Conservation (phyloP, 2,888 invertebrate species). For the Ligdia adustata region DNA sequence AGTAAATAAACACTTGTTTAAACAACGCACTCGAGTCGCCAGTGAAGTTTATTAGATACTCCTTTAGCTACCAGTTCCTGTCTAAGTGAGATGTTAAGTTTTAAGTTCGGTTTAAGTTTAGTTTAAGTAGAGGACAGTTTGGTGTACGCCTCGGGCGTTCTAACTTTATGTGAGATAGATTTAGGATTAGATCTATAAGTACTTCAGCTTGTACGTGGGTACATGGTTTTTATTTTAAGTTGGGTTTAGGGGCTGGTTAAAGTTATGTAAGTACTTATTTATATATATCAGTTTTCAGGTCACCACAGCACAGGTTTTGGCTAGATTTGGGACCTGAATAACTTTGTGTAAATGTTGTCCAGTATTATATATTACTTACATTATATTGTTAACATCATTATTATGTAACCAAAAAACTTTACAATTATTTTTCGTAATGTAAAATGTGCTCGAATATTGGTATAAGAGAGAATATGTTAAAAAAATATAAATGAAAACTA, state of each 20-base stretch:
- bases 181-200: slow-evolving; percentile 33
- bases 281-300: no score
- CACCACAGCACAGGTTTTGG: no score
- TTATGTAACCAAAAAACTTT: no score
- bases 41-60: slow-evolving; percentile 56
- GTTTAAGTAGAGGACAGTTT: slow-evolving; percentile 45
- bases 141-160: slow-evolving; percentile 43
- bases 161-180: slow-evolving; percentile 44
- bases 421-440: no score
- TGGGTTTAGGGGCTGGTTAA: slow-evolving; percentile 3
- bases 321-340: no score
- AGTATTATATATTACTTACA: no score
- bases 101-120: slow-evolving; percentile 47
- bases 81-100: slow-evolving; percentile 42
- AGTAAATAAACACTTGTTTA: slow-evolving; percentile 29
- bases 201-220: slow-evolving; percentile 10
- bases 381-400: no score
- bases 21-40: slow-evolving; percentile 56
- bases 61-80: slow-evolving; percentile 46
- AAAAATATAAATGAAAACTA: no score
- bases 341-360: no score
- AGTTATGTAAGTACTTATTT: background rate
- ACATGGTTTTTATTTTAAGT: slow-evolving; percentile 49
- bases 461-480: no score
- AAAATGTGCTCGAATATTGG: no score